These are phyloP conservation scores for Phymastichus coffea DNA, from an alignment of 1,140 invertebrate genomes.

Conservation along the genomic window DNA sequence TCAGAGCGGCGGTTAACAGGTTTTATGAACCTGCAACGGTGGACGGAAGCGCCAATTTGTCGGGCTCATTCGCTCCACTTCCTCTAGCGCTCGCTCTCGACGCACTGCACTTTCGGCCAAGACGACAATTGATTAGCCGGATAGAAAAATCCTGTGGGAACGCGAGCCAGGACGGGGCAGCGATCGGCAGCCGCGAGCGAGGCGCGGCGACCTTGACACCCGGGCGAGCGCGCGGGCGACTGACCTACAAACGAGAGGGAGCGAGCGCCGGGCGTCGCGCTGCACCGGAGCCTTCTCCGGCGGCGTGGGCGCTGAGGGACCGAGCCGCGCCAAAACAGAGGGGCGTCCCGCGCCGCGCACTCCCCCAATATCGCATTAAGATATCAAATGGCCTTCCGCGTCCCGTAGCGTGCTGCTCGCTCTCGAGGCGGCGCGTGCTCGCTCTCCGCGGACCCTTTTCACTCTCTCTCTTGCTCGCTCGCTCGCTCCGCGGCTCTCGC, in stretches of 20 bases:
- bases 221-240: too few species aligned
- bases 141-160: too few species aligned
- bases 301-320: too few species aligned
- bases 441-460: neutral
- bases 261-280: neutral
- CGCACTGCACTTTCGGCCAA: constrained; percentile 3
- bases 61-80: constrained; percentile 40
- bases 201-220: too few species aligned
- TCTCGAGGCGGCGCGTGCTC: neutral
- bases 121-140: too few species aligned
- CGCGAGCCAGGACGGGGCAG: too few species aligned
- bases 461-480: neutral
- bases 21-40: constrained; percentile 55
- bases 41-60: constrained; percentile 50
- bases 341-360: too few species aligned
- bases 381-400: constrained; percentile 50
- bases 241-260: too few species aligned
- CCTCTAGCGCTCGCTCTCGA: constrained; percentile 23
- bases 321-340: constrained; percentile 32
- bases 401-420: neutral
- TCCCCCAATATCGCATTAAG: constrained; percentile 46
- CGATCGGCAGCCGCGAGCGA: too few species aligned
- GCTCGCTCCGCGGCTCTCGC: neutral
- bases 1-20: constrained; percentile 49
- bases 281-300: neutral